Base-by-base conservation (phyloP, 1,140 invertebrate species). In the Ostrea edulis region DNA sequence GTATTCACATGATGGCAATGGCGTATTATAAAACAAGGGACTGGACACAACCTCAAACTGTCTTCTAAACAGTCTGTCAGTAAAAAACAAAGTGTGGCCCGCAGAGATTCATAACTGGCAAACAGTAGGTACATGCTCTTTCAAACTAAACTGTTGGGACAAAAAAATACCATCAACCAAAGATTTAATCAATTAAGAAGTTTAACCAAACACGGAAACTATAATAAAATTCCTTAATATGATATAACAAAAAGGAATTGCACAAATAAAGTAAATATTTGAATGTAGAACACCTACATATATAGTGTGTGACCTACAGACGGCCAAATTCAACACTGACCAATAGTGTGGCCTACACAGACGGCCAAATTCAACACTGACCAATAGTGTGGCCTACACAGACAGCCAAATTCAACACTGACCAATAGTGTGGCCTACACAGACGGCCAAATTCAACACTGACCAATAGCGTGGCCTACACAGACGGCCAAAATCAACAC, bases 51-150 rank as follows among this genome's bases (percentile, higher is more conserved):
- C 29, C 68, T 68, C 65, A 68, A 25, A 68, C 65, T 77, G 68
- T 77, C 68, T 77, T 25, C 68, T 77, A 17, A 77, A 77, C 68
- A 77, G 68, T 77, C 68, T 77, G 68, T 35, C 68, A 77, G 22
- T 25, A 77, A 17, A 29, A 77, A 77, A 71, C 22, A 71, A 44
- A 44, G 35, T 44, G 35, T 44, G 68, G 25, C 14, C 9, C 29
- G 22, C 22, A 35, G 29, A 14, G 68, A 29, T 29, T 3, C 22
- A 77, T 71, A 12, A 29, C 29, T 62, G 17, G 55, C n/a, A 62
- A n/a, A 62, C n/a, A 20, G 17, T 1, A 62, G 0, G 7, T 3
- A 17, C n/a, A 62, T 62, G 17, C n/a, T 20, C 55, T 62, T 62
- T 17, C 7, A 2, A 17, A 62, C 17, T n/a, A n/a, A 62, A 62